Percentiles rank a stretch among this genome's conserved stretches.
phyloP scores from a whole-genome alignment of 35 echinoderm and acorn worm species.

The Holothuria glaberrima region DNA sequence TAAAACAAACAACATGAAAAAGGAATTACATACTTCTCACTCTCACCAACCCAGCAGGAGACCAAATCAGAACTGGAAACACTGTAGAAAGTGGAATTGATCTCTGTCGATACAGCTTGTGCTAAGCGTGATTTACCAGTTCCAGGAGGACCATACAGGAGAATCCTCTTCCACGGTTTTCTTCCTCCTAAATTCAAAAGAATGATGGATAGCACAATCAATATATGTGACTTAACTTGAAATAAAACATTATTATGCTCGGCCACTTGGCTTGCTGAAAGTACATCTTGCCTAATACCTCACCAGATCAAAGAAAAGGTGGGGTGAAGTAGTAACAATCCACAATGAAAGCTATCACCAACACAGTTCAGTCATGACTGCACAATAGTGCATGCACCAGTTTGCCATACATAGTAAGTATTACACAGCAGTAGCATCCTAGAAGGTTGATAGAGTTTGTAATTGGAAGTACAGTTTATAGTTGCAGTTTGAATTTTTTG shows the following conservation, averaged over 20 bases:
- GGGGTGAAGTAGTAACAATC: too few relatives aligned
- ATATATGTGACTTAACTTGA: not conserved
- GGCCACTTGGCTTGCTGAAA: not conserved
- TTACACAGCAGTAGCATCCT: too few relatives aligned
- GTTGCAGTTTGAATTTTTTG: too few relatives aligned
- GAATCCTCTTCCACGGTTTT: conserved; percentile 89
- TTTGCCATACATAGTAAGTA: too few relatives aligned
- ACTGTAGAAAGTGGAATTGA: conserved; percentile 90
- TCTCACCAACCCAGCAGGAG: conserved; percentile 97
- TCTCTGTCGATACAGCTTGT: conserved; percentile 90
- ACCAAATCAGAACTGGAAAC: conserved; percentile 96
- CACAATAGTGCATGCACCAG: too few relatives aligned
- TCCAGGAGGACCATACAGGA: conserved; percentile 94
- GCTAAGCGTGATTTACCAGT: conserved; percentile 95
- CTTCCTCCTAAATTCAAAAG: conserved; percentile 44
- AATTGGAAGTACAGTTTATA: too few relatives aligned
- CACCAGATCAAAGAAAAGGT: too few relatives aligned
- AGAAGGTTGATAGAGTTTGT: too few relatives aligned
- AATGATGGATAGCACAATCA: not conserved
- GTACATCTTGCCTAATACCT: too few relatives aligned
- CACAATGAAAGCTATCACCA: too few relatives aligned
- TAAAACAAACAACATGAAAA: not conserved
- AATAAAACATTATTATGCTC: conserved; percentile 7
- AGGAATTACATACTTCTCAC: conserved; percentile 77
- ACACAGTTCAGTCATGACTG: too few relatives aligned